Evolutionary conservation across 2,888 invertebrate genomes (phyloP).

Genomic region (Lasioglossum leucozonium): DNA sequence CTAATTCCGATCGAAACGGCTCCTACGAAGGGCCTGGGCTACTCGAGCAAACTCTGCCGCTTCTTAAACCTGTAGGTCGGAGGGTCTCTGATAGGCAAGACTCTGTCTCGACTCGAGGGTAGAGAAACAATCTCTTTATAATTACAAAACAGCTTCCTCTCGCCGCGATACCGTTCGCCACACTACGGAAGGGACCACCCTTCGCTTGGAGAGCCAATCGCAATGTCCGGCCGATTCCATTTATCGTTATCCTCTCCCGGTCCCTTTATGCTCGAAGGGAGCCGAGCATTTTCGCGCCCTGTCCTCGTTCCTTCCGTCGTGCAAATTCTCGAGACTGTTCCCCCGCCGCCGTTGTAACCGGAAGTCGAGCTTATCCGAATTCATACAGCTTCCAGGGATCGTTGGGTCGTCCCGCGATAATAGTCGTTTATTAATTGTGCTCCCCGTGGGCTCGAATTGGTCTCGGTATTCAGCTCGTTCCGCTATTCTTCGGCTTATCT

Average conservation of each 20-base stretch:
- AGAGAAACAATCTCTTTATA: slow-evolving; percentile 47
- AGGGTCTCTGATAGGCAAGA: slow-evolving; percentile 25
- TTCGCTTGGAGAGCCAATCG: neutral
- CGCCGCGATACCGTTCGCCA: slow-evolving; percentile 17
- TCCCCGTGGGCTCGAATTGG: neutral
- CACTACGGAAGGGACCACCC: neutral
- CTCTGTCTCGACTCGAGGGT: neutral
- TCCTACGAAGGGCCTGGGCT: slow-evolving; percentile 14
- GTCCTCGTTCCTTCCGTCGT: slow-evolving; percentile 37
- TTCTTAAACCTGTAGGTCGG: slow-evolving; percentile 18
- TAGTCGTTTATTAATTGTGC: neutral
- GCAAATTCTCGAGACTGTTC: slow-evolving; percentile 22
- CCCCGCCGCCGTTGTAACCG: neutral
- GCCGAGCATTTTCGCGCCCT: neutral
- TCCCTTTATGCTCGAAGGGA: neutral
- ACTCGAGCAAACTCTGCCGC: slow-evolving; percentile 17
- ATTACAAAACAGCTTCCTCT: slow-evolving; percentile 44
- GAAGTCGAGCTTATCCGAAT: neutral
- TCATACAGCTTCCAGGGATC: neutral
- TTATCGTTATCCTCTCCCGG: neutral
- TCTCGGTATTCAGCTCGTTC: neutral
- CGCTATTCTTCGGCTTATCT: neutral
- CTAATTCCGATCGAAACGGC: slow-evolving; percentile 36
- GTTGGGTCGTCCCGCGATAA: neutral
- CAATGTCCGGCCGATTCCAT: slow-evolving; percentile 29